Percentiles rank a stretch among this genome's conserved stretches.
phyloP scores from a whole-genome alignment of 2,797 vertebrate genomes.

The Poecilia velifera region DNA sequence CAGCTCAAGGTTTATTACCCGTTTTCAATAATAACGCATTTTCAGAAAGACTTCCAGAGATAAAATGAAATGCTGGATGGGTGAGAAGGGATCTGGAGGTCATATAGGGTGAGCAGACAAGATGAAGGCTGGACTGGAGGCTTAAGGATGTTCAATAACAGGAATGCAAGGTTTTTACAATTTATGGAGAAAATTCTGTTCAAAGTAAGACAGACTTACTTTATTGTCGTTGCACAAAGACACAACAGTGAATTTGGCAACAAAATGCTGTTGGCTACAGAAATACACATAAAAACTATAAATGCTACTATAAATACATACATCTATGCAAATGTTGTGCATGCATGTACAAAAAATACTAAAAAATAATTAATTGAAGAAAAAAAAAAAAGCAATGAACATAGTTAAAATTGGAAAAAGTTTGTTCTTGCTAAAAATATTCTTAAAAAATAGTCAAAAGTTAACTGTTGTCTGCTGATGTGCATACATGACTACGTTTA shows the following conservation, averaged over 20 bases:
- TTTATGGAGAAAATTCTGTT: not conserved
- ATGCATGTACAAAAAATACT: no score
- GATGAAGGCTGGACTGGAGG: conserved; percentile 1
- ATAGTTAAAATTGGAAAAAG: not conserved
- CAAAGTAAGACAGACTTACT: not conserved
- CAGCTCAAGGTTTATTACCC: conserved; percentile 16
- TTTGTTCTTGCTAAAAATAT: not conserved
- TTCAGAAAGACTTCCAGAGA: conserved; percentile 20
- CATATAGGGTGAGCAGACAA: conserved; percentile 41
- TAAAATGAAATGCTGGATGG: conserved; percentile 34
- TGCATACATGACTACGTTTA: no score
- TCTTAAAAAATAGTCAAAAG: not conserved
- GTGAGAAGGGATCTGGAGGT: conserved; percentile 24
- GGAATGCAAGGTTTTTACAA: not conserved
- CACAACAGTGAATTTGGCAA: no score
- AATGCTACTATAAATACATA: no score
- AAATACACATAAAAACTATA: no score
- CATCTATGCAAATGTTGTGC: no score
- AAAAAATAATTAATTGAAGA: no score
- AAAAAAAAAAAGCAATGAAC: no score
- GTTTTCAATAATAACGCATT: conserved; percentile 5
- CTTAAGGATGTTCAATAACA: conserved; percentile 33
- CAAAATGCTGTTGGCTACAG: no score
- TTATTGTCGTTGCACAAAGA: no score
- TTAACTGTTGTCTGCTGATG: not conserved